Evolutionary conservation across 1,140 invertebrate species (phyloP).

Genomic region (Pseudomyrmex concolor): DNA sequence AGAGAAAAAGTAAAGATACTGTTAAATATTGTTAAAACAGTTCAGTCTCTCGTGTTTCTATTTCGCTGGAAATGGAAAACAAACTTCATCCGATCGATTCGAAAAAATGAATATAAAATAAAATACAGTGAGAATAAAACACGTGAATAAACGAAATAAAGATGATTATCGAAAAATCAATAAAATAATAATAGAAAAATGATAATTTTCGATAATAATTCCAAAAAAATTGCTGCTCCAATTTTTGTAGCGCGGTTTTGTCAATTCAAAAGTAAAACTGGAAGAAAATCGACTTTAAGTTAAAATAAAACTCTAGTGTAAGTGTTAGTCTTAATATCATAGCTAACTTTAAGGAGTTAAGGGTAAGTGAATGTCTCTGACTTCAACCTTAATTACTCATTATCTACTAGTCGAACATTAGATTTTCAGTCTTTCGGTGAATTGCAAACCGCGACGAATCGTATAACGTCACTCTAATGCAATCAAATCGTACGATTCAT

Average conservation of each 20-base stretch:
- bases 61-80: background rate
- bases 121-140: too few relatives aligned
- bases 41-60: conserved; percentile 36
- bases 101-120: background rate
- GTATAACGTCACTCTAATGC: conserved; percentile 23
- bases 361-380: background rate
- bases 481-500: conserved; percentile 17
- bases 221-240: background rate
- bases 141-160: background rate
- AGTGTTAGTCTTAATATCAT: conserved; percentile 46
- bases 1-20: conserved; percentile 28
- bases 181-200: background rate
- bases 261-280: conserved; percentile 13
- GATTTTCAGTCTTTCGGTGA: conserved; percentile 68
- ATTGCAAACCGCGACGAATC: conserved; percentile 53
- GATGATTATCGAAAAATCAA: background rate
- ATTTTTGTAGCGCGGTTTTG: background rate
- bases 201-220: conserved; percentile 2
- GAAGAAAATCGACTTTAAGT: background rate
- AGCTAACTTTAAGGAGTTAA: conserved; percentile 17
- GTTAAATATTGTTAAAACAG: conserved; percentile 16
- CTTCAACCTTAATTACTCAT: conserved; percentile 50
- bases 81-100: background rate
- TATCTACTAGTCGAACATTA: conserved; percentile 65
- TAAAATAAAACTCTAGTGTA: conserved; percentile 63